A percentile compares a stretch with the other conserved stretches of the same genome.
Evolutionary conservation across 2,797 vertebrate genomes (phyloP).

Genomic region (Odontamblyopus rebecca): DNA sequence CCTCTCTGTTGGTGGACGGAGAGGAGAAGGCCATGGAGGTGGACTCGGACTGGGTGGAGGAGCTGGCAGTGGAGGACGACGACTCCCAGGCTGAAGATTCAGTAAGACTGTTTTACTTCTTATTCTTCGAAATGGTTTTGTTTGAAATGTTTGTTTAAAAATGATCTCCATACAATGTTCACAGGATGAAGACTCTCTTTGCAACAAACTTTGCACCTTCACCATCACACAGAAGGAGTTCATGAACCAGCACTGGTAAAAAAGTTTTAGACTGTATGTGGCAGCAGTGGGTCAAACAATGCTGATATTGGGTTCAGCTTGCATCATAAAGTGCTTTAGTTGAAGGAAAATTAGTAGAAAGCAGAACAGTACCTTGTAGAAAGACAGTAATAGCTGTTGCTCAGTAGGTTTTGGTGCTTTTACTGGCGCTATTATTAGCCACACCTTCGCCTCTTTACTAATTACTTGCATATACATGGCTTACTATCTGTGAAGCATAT

Average conservation of each 20-base stretch:
- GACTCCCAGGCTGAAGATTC: constrained; percentile 98
- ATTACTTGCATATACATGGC: not conserved
- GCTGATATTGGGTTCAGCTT: not conserved
- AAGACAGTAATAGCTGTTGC: not conserved
- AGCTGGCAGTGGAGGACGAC: constrained; percentile 95
- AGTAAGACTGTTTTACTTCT: constrained; percentile 69
- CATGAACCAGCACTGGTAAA: constrained; percentile 99
- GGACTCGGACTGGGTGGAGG: constrained; percentile 98
- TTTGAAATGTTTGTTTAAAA: not conserved
- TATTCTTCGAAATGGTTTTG: not conserved
- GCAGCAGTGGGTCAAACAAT: constrained; percentile 5
- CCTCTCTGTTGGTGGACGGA: constrained; percentile 89
- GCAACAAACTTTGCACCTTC: constrained; percentile 98
- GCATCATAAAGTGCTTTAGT: not conserved
- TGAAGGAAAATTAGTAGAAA: not conserved
- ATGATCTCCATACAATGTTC: constrained; percentile 34
- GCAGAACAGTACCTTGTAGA: not conserved
- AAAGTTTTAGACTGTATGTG: not conserved
- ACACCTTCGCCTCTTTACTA: not conserved
- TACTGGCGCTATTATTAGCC: not conserved
- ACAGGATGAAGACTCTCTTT: constrained; percentile 98
- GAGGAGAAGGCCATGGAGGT: constrained; percentile 97
- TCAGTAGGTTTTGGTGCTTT: not conserved
- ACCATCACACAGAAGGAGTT: constrained; percentile 99
- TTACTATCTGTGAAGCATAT: not conserved